These are phyloP conservation scores for Oreotragus oreotragus DNA, from an alignment of 2,113 vertebrate species.

Conservation along the genomic window DNA sequence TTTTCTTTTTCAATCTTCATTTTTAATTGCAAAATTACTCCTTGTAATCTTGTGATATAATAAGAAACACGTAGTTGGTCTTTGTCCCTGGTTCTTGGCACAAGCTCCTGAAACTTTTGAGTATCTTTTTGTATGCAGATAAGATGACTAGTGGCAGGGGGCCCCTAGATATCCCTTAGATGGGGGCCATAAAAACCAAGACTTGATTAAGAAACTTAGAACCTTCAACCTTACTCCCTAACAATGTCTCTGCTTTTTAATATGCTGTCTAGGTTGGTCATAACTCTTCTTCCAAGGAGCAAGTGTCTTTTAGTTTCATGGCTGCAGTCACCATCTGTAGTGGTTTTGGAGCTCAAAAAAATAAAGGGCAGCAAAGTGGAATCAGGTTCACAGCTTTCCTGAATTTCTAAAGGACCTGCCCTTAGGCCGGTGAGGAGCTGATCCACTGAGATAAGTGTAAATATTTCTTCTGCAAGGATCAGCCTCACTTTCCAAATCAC, in stretches of 20 bases:
- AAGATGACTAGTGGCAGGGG: neutral
- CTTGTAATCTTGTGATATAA: neutral
- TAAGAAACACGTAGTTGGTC: neutral
- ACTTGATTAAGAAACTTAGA: neutral
- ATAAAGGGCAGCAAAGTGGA: neutral
- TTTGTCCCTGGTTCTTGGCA: neutral
- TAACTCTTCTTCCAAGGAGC: too few species aligned
- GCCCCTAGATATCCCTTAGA: neutral
- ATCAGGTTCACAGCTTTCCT: accelerated
- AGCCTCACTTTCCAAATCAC: neutral
- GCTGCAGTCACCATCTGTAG: too few species aligned
- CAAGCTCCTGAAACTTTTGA: neutral
- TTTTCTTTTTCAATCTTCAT: neutral
- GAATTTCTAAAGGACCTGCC: neutral
- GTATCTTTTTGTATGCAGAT: neutral
- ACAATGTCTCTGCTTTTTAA: too few species aligned
- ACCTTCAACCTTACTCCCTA: neutral
- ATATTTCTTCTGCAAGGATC: neutral
- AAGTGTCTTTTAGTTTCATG: neutral
- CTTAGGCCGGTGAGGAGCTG: neutral
- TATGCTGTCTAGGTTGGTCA: too few species aligned
- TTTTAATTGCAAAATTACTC: slow-evolving; percentile 1
- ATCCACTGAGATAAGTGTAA: neutral
- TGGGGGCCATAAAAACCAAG: neutral
- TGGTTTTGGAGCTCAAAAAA: too few species aligned